A percentile compares a stretch with the other conserved stretches of the same genome.
Evolutionary conservation across 2,113 vertebrate species (phyloP).

Genomic region (Setophaga coronata): DNA sequence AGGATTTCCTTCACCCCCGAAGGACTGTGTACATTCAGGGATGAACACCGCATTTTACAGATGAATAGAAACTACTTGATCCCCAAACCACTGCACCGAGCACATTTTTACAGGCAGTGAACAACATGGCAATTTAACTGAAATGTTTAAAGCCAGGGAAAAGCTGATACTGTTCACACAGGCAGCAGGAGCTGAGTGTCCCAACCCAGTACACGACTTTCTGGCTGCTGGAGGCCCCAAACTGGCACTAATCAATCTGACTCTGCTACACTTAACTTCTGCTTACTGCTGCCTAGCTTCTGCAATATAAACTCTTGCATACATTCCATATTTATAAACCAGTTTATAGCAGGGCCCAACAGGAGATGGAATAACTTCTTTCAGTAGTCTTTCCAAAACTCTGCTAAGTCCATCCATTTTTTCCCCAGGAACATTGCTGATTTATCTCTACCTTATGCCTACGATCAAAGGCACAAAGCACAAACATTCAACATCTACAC

Average conservation of each 20-base stretch:
- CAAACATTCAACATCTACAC: rapidly evolving
- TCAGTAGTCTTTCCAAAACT: not conserved
- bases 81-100: not conserved
- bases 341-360: not conserved
- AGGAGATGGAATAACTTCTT: not conserved
- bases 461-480: not conserved
- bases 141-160: not conserved
- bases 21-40: not conserved
- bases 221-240: not conserved
- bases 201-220: rapidly evolving
- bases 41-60: not conserved
- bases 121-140: not conserved
- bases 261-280: not conserved
- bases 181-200: no score
- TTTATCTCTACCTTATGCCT: not conserved
- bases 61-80: not conserved
- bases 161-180: no score
- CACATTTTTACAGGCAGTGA: not conserved
- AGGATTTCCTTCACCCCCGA: rapidly evolving
- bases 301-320: rapidly evolving
- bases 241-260: not conserved
- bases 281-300: not conserved
- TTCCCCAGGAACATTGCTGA: rapidly evolving
- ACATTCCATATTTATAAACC: not conserved
- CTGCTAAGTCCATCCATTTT: rapidly evolving